Base-by-base conservation (phyloP, 2,888 invertebrate genomes). In the Watsonalla binaria region DNA sequence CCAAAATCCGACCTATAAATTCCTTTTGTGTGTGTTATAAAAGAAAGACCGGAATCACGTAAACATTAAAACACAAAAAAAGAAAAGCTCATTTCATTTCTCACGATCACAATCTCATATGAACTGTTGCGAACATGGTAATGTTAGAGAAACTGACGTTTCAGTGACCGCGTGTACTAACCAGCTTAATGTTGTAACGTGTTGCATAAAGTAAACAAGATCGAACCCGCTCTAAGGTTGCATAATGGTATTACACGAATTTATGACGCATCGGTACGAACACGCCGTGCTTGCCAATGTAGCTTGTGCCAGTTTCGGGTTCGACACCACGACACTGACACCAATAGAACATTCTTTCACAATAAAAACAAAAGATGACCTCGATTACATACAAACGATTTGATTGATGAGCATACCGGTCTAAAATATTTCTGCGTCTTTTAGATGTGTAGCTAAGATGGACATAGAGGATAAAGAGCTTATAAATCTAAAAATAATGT, bases 301-400 rank as follows among this genome's bases (percentile, higher is more conserved):
- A 64, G 62, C 66, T 70, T 77, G 85, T 77, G 76, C 87, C 70
- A 76, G 73, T 83, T 86, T 79, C 71, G 68, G 68, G 67, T 52
- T 58, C 56, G 57, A 62, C 64, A 65, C 66, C 69, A 64, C 76
- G 86, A 84, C 89, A 86, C 71, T 87, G 89, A 88, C 89, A 81
- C 79, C 78, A 75, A 84, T 86, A 66, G 65, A 60, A 76, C 79
- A 83, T 83, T 82, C 78, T 78, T 82, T 80, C 80, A 81, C 72
- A 82, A 85, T 68, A 78, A 78, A 80, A 82, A 85, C 82, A 85
- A 82, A 75, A 70, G 72, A 60, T 76, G 78, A 77, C 80, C 78
- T 66, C 63, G 62, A 72, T 74, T 58, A 52, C 56, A 51, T 63
- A 54, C 59, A 11, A 49, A 46, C 33, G 6, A 35, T 45, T 49